Base-by-base conservation (phyloP, 2,888 invertebrate species). In the Drosophila parthenogenetica region DNA sequence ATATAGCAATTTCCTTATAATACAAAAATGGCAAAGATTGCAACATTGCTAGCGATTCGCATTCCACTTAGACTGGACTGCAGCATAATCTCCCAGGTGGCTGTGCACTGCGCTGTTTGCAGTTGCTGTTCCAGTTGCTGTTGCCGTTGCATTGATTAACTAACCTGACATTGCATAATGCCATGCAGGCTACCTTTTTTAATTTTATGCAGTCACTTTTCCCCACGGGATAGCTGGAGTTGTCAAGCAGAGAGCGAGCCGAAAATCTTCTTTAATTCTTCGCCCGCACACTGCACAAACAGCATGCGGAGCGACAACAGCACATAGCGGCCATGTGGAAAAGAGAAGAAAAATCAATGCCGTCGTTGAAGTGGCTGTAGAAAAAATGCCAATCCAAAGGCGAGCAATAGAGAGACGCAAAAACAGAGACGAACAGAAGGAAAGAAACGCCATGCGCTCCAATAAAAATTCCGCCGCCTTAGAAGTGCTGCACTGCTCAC, bases 401-500 rank as follows among this genome's bases (percentile, higher is more conserved):
- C 76, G 80, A 81, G 73, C 84, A 76, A 71, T 72, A 66, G 68
- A 67, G 63, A 67, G 55, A 70, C 49, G 67, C 19, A 37, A 55
- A 57, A 48, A 58, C 54, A 42, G 51, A 40, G 13, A n/a, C 14
- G 40, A 45, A 49, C 42, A 55, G 59, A 66, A 53, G 48, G 50
- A 48, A 49, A 35, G 57, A 58, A 58, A 65, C 69, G 66, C 71
- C 82, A 84, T 87, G 84, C 84, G 85, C 82, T 85, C 85, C 85
- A 85, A 85, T 85, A 85, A 85, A 85, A 85, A 85, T 85, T 85
- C 87, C 85, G 80, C 81, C 87, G 87, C 81, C 84, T 87, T 75
- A 69, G 68, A 19, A 67, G 57, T 45, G 72, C 73, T 60, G 71
- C 70, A 55, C 73, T 78, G 70, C 53, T 87, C 71, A 39, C 69